Percentiles rank a stretch among this genome's conserved stretches.
These are phyloP conservation scores for Lasiommata megera DNA, from an alignment of 2,888 invertebrate genomes.

Conservation along the genomic window DNA sequence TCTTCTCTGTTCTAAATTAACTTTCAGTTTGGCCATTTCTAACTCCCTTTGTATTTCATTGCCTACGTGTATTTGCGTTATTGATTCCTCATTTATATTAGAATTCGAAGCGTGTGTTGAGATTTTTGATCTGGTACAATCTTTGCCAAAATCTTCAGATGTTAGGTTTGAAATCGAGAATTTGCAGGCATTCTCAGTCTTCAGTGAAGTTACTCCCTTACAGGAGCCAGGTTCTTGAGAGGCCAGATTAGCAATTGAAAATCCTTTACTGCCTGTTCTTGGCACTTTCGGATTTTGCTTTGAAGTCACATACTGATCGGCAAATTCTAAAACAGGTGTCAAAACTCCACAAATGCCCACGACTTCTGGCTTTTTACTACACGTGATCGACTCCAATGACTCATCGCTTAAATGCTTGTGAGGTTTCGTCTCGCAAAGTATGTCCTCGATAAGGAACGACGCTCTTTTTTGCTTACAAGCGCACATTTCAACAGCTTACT, in stretches of 20 bases:
- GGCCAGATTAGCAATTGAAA: background rate
- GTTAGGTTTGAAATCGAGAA: background rate
- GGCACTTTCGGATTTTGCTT: background rate
- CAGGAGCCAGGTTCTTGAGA: background rate
- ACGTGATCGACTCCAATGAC: conserved; percentile 49
- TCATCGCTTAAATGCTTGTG: conserved; percentile 54
- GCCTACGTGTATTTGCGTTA: conserved; percentile 44
- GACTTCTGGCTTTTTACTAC: conserved; percentile 30
- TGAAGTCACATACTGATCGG: background rate
- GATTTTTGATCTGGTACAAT: background rate
- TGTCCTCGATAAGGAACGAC: conserved; percentile 70
- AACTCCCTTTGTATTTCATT: conserved; percentile 52
- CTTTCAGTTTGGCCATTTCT: conserved; percentile 43
- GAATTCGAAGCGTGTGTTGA: background rate
- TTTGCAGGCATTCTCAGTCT: background rate
- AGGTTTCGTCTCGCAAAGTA: conserved; percentile 57
- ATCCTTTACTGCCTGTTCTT: background rate
- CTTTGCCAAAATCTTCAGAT: background rate
- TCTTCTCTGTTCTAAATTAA: conserved; percentile 54
- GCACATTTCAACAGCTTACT: conserved; percentile 61
- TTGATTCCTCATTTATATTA: conserved; percentile 15
- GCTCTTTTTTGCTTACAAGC: conserved; percentile 70
- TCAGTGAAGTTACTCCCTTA: background rate
- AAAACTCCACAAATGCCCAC: background rate
- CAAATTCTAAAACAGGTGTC: background rate